Evolutionary conservation across 2,888 invertebrate species (phyloP), one percentile per base, ranked within the genome.

Genomic region (Pegoplata infirma): DNA sequence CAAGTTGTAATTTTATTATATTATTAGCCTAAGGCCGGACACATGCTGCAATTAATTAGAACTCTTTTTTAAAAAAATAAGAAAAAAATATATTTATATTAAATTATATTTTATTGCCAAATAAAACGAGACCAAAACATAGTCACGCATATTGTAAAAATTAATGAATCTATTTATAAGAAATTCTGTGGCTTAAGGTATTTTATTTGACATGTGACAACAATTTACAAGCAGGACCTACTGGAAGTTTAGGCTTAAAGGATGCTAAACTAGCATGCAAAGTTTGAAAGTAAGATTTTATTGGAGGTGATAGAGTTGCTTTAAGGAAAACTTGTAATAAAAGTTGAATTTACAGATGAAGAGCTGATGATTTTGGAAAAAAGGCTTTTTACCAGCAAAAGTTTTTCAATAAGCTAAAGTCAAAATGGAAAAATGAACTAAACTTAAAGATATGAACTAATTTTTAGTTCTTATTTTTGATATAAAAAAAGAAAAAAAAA

Each of bases 131-230:
- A 67, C 10, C 63, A 63, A 10, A 56, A 66, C 21, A 16, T 63
- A 21, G 71, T 72, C 79, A 79, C 75, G 75, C 71, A 79, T 67
- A 56, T 49, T 61, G 25, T 32, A 49, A 61, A 71, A 79, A 55
- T 64, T 79, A 74, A 79, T 49, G 74, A 12, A 36, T 75, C 79
- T 79, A 75, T 79, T 75, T 66, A 49, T 32, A 59, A 64, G 36
- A 46, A 23, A 36, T 47, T 53, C 21, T 40, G 68, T 49, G 59
- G 53, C 46, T 75, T 75, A 63, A 75, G 56, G 68, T 56, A 46
- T 12, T 73, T 64, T n/a, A 17, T 4, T 19, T 28, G 36, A 55
- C 73, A 78, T 73, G 73, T 28, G 53, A 53, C 58, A 58, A 55
- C 59, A 59, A 64, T 69, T 40, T 28, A 17, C 53, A 10, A 55